Conservation (phyloP, 2,888 invertebrate genomes). For the Tethea ocularis region DNA sequence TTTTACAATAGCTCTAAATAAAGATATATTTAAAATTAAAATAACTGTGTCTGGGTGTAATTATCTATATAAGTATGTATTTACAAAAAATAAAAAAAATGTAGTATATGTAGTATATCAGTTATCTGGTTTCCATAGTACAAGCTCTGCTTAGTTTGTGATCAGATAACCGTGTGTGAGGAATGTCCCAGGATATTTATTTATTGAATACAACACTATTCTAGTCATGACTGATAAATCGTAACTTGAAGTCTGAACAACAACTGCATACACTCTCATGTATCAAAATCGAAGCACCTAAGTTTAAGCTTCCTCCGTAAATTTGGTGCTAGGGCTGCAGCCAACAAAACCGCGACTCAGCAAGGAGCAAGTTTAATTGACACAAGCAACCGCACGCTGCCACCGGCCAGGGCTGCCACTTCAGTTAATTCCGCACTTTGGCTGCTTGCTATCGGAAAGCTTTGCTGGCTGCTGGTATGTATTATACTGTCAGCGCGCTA, state of each 20-base stretch:
- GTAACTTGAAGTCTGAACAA: not conserved
- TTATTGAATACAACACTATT: not conserved
- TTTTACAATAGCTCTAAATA: too few relatives aligned
- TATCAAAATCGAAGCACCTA: conserved; percentile 15
- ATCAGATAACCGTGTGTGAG: too few relatives aligned
- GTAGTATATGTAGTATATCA: too few relatives aligned
- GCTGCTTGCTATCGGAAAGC: conserved; percentile 1
- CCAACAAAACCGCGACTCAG: conserved; percentile 17
- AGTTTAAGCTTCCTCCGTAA: conserved; percentile 35
- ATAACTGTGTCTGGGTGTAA: too few relatives aligned
- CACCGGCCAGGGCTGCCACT: conserved; percentile 10
- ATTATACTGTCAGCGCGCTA: not conserved
- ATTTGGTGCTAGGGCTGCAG: conserved; percentile 35
- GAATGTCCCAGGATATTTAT: too few relatives aligned
- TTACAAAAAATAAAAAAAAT: too few relatives aligned
- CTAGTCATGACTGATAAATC: too few relatives aligned
- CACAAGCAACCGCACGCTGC: conserved; percentile 42
- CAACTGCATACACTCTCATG: not conserved
- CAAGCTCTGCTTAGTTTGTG: too few relatives aligned
- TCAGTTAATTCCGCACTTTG: conserved; percentile 11
- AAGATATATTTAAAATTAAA: too few relatives aligned
- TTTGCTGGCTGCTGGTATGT: not conserved
- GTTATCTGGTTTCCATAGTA: too few relatives aligned
- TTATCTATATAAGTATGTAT: too few relatives aligned
- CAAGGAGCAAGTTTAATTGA: conserved; percentile 51